phyloP scores from a whole-genome alignment of 2,888 invertebrate species.

The Hyposoter dolosus region DNA sequence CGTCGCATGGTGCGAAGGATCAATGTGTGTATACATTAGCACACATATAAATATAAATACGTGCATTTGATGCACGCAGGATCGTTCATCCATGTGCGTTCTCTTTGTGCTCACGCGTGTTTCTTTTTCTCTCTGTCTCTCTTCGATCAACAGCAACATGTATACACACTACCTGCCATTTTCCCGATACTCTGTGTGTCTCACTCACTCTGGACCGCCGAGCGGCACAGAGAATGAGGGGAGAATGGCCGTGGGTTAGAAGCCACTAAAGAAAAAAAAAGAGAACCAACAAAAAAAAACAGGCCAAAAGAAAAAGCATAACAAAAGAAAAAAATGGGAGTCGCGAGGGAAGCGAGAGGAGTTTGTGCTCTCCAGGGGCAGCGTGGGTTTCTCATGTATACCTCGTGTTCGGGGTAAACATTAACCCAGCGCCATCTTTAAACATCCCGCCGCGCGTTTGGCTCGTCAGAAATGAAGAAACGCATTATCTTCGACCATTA shows the following conservation, averaged over 20 bases:
- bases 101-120: slow-evolving; percentile 72
- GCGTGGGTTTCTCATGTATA: slow-evolving; percentile 21
- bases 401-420: slow-evolving; percentile 73
- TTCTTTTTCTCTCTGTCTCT: slow-evolving; percentile 50
- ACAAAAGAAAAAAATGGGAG: slow-evolving; percentile 65
- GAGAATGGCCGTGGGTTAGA: slow-evolving; percentile 66
- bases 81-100: slow-evolving; percentile 61
- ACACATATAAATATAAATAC: neutral
- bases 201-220: slow-evolving; percentile 48
- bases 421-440: slow-evolving; percentile 76
- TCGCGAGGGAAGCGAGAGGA: slow-evolving; percentile 30
- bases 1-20: neutral
- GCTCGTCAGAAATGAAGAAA: slow-evolving; percentile 2
- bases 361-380: slow-evolving; percentile 28
- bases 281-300: slow-evolving; percentile 54
- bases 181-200: slow-evolving; percentile 20
- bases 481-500: slow-evolving; percentile 14
- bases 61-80: slow-evolving; percentile 60
- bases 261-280: slow-evolving; percentile 57
- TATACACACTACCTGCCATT: slow-evolving; percentile 51
- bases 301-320: neutral
- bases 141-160: slow-evolving; percentile 11
- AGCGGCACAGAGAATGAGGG: slow-evolving; percentile 51
- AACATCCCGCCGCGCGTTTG: slow-evolving; percentile 76
- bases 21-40: slow-evolving; percentile 8